phyloP scores from a whole-genome alignment of 2,888 invertebrate genomes.

The Hemaris fuciformis region DNA sequence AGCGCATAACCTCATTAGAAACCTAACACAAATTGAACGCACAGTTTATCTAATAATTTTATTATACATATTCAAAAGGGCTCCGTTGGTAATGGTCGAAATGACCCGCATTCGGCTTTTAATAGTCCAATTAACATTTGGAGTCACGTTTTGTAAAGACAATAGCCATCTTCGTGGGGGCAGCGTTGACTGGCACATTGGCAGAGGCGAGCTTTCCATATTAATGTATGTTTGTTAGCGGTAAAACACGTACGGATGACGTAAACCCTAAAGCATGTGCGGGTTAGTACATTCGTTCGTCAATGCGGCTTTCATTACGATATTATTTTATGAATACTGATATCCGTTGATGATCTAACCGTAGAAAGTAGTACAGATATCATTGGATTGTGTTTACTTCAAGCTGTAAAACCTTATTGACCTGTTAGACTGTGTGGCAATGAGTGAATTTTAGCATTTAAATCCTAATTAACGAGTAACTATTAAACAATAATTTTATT shows the following conservation, averaged over 20 bases:
- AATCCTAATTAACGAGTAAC: too few relatives aligned
- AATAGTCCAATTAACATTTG: slow-evolving; percentile 80
- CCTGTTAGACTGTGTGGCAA: background rate
- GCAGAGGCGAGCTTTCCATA: slow-evolving; percentile 76
- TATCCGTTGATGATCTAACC: slow-evolving; percentile 23
- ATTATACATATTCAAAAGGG: slow-evolving; percentile 82
- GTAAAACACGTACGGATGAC: slow-evolving; percentile 78
- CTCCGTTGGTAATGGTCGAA: slow-evolving; percentile 72
- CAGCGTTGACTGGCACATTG: slow-evolving; percentile 78
- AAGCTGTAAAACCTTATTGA: background rate
- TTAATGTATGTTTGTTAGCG: slow-evolving; percentile 81
- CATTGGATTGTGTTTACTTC: background rate
- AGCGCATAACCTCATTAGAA: slow-evolving; percentile 81
- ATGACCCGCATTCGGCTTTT: slow-evolving; percentile 81
- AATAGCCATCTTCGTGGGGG: slow-evolving; percentile 80
- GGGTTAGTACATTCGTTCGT: slow-evolving; percentile 27
- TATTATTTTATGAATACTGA: slow-evolving; percentile 20
- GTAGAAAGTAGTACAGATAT: slow-evolving; percentile 18
- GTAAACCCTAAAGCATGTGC: slow-evolving; percentile 66
- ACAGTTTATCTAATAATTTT: slow-evolving; percentile 78
- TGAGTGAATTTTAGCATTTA: background rate
- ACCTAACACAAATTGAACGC: slow-evolving; percentile 76
- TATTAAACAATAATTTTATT: too few relatives aligned
- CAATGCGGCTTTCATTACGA: slow-evolving; percentile 41
- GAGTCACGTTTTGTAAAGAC: slow-evolving; percentile 80